Base-by-base conservation (phyloP, 2,797 vertebrate genomes). In the Acipenser ruthenus region DNA sequence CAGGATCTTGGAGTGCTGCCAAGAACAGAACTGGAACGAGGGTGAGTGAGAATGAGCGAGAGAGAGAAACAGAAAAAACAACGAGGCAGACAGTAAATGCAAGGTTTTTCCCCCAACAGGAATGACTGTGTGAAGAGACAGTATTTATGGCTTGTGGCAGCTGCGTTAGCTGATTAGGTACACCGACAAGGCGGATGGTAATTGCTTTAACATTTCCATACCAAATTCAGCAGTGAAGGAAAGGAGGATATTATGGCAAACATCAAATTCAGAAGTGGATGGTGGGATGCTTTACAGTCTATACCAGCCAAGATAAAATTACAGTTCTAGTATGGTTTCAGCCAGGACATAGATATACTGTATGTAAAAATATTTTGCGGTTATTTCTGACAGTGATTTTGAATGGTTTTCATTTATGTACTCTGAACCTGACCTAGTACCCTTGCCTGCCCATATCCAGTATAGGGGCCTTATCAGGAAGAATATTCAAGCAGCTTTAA, bases 1-100 rank as follows among this genome's bases (percentile, higher is more conserved):
- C 78, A 68, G 79, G 83, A 81, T 84, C 83, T 86, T 93, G 90
- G 88, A 86, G 78, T 78, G 73, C 87, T 87, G 94, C 92, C 93
- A 93, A 87, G 79, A 82, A 76, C 78, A 81, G 84, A 86, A 85
- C 82, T 86, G 83, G 84, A 84, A 81, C 81, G 49, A 65, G 50
- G 15, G 50, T 9, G 13, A 52, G 9, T n/a, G 65, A 79, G 78
- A 75, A 79, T 82, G 77, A 69, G 70, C 75, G 74, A 77, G 78
- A 72, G 76, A 78, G 76, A 8, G 75, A 75, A 68, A 67, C 79
- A 84, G 10, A 69, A 18, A 18, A 37, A 37, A 37, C 37, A 37
- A 37, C 37, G 5, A 37, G 37, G 37, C 69, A 37, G 37, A 76
- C 75, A 65, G 73, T 80, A 78, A 37, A 70, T 79, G 76, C 81